Evolutionary conservation across 2,888 invertebrate species (phyloP).

Genomic region (Aspidapion aeneum): DNA sequence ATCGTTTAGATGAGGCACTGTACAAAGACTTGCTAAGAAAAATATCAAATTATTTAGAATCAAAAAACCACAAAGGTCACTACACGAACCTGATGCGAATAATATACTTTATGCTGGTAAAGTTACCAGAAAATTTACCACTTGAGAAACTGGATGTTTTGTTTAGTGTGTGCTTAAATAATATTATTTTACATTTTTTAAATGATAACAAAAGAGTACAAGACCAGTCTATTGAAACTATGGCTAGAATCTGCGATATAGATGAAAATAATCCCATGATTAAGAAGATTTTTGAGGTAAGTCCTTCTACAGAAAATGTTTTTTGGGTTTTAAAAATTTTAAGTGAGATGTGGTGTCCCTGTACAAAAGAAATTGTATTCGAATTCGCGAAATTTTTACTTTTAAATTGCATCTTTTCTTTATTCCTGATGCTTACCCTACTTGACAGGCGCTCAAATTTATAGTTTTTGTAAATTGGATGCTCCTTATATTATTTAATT

Average conservation of each 20-base stretch:
- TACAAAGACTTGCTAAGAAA: conserved; percentile 29
- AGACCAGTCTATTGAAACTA: conserved; percentile 23
- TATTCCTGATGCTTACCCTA: no score
- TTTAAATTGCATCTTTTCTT: no score
- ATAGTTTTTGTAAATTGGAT: no score
- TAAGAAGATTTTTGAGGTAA: conserved; percentile 27
- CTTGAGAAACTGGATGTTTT: conserved; percentile 27
- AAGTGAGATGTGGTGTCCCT: no score
- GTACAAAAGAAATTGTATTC: background rate
- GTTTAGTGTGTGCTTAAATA: conserved; percentile 25
- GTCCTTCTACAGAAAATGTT: background rate
- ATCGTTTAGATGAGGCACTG: conserved; percentile 24
- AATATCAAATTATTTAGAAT: conserved; percentile 28
- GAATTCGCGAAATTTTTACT: no score
- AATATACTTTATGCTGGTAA: conserved; percentile 22
- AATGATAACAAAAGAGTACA: conserved; percentile 23
- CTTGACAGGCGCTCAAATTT: no score
- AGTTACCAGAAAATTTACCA: conserved; percentile 22
- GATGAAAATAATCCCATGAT: conserved; percentile 23
- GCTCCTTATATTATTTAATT: no score
- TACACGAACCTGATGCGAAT: conserved; percentile 27
- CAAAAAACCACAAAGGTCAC: conserved; percentile 27
- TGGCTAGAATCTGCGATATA: conserved; percentile 26
- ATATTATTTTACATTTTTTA: conserved; percentile 27
- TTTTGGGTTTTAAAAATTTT: background rate